These are phyloP conservation scores for Drosophila buzzatii DNA, from an alignment of 2,888 invertebrate genomes.

Conservation along the genomic window DNA sequence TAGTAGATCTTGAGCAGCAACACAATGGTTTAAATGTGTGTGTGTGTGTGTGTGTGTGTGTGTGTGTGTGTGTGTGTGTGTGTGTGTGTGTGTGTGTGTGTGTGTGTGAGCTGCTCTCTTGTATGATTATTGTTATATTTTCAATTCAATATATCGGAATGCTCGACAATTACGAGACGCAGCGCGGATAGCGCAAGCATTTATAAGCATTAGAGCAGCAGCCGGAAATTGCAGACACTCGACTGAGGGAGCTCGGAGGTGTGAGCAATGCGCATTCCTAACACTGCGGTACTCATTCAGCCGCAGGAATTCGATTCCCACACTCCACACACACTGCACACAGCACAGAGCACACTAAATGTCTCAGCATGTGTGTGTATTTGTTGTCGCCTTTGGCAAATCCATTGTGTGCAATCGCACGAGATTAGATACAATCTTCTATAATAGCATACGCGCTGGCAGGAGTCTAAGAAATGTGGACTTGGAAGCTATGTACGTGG, in stretches of 20 bases:
- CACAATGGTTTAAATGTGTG: too few relatives aligned
- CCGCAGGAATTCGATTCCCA: constrained; percentile 48
- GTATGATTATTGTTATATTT: constrained; percentile 56
- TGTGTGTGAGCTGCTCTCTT: constrained; percentile 2
- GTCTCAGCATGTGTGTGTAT: constrained; percentile 12
- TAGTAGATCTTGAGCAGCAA: too few relatives aligned
- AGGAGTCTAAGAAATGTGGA: constrained; percentile 1
- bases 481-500: neutral
- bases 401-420: constrained; percentile 79
- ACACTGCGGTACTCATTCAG: constrained; percentile 26
- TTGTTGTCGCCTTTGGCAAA: constrained; percentile 66
- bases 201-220: constrained; percentile 70
- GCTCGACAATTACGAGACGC: constrained; percentile 56
- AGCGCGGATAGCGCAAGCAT: constrained; percentile 53
- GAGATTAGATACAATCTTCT: constrained; percentile 80
- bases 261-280: constrained; percentile 17
- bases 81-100: too few relatives aligned
- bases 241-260: neutral
- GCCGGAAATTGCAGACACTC: constrained; percentile 73
- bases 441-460: constrained; percentile 65
- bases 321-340: neutral
- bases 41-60: neutral
- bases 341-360: constrained; percentile 11
- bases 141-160: constrained; percentile 68
- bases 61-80: neutral